These are phyloP conservation scores for Ariolimax columbianus DNA, from an alignment of 2,888 invertebrate species.

Conservation along the genomic window DNA sequence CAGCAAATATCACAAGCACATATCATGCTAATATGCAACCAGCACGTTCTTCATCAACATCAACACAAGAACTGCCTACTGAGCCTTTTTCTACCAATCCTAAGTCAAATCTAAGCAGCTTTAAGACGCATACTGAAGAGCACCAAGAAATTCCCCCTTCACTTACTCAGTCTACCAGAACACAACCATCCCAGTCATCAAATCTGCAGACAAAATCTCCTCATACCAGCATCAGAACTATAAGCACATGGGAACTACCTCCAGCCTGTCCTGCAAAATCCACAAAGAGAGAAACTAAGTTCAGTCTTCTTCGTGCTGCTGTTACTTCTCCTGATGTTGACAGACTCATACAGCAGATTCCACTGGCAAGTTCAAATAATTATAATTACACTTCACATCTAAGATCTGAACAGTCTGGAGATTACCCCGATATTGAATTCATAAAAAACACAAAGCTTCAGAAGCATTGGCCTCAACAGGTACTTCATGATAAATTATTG, in stretches of 20 bases:
- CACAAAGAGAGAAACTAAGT: background rate
- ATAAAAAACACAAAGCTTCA: conserved; percentile 26
- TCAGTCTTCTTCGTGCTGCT: conserved; percentile 46
- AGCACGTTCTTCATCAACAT: background rate
- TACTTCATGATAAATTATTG: background rate
- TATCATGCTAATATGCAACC: background rate
- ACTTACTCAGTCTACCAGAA: background rate
- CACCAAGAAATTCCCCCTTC: background rate
- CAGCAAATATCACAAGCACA: background rate
- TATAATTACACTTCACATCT: background rate
- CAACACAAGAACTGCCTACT: background rate
- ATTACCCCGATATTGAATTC: conserved; percentile 2
- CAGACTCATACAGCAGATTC: conserved; percentile 46
- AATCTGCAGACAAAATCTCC: background rate
- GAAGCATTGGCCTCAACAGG: background rate
- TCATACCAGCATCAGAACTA: background rate
- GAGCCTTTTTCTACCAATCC: background rate
- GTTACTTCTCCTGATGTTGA: conserved; percentile 47
- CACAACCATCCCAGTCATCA: background rate
- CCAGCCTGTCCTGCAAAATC: background rate
- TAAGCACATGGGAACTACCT: background rate
- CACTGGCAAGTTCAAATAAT: conserved; percentile 8
- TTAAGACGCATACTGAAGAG: background rate
- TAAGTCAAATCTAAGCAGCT: background rate
- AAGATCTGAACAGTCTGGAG: background rate